A percentile compares a stretch with the other conserved stretches of the same genome.
phyloP scores from a whole-genome alignment of 1,140 invertebrate species.

The Leptoteleia sp. region DNA sequence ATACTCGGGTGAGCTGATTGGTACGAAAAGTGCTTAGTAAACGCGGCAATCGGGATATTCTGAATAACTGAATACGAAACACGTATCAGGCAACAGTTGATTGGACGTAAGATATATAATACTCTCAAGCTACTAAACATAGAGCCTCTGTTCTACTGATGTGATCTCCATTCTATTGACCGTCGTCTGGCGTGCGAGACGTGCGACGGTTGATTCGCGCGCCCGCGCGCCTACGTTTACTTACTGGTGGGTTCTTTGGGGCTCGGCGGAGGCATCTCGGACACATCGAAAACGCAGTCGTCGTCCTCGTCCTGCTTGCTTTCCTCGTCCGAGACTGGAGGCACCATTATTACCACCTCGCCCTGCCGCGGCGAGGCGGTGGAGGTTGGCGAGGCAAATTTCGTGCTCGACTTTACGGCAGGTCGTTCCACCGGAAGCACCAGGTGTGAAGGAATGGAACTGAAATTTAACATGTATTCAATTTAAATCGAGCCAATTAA shows the following conservation, averaged over 20 bases:
- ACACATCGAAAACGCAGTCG: constrained; percentile 57
- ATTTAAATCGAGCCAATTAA: too few relatives aligned
- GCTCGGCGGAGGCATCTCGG: constrained; percentile 53
- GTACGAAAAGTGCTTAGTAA: constrained; percentile 6
- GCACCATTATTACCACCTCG: constrained; percentile 84
- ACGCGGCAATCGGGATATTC: constrained; percentile 3
- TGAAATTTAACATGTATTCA: constrained; percentile 51
- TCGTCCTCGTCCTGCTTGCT: constrained; percentile 54
- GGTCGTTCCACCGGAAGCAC: constrained; percentile 72
- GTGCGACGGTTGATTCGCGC: constrained; percentile 12
- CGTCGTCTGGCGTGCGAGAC: constrained; percentile 1
- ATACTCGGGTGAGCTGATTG: neutral
- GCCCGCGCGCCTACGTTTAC: constrained; percentile 8
- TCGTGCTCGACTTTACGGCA: constrained; percentile 45
- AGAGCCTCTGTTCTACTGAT: constrained; percentile 50
- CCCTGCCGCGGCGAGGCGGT: constrained; percentile 77
- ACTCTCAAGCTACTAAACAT: constrained; percentile 43
- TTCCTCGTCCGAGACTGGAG: constrained; percentile 80
- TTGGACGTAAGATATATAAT: constrained; percentile 31
- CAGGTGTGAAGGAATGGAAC: constrained; percentile 83
- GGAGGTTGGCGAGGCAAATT: constrained; percentile 39
- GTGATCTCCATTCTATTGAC: constrained; percentile 28
- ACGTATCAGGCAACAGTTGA: constrained; percentile 45
- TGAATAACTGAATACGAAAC: constrained; percentile 33
- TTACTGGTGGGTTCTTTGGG: constrained; percentile 65